Evolutionary conservation across 2,113 vertebrate species (phyloP), one percentile per base, ranked within the genome.

Genomic region (Myrmophylax atrothorax): DNA sequence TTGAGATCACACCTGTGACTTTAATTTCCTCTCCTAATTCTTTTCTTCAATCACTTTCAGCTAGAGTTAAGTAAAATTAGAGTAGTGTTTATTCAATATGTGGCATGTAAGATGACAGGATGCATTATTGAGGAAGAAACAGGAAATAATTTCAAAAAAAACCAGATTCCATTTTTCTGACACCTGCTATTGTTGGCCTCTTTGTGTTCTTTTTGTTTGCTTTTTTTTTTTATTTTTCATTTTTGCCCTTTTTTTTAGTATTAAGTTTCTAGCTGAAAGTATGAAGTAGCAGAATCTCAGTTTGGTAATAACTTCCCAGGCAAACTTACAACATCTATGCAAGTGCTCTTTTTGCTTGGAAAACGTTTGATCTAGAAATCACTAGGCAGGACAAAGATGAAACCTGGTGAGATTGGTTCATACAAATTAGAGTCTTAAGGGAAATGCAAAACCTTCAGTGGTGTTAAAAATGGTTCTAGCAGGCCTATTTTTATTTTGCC

Each of bases 311-410:
- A 88, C 79, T 93, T 95, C 92, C 73, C 75, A 95, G 79, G 79
- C 85, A 93, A 81, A 92, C 73, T 84, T 88, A 52, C 17, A 94
- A 68, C 82, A 95, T 23, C 79, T 92, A 47, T 88, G 82, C 90
- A 91, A 82, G 75, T 94, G 53, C 66, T 94, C 74, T 93, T 91
- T 97, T 79, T 92, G 90, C 87, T 93, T 97, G 91, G 87, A 96
- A 96, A 93, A 85, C 82, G 56, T 91, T 96, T 94, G 63, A 49
- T 94, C 59, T 96, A 93, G 68, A 93, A 96, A 90, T 93, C 18
- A 0, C 72, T 96, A 95, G 93, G 92, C 91, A 93, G 93, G 87
- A 70, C 92, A 96, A 90, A 96, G 92, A 70, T 93, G 79, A 87
- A 83, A 95, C 47, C 70, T 73, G 79, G 42, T 85, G 90, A 95